phyloP scores from a whole-genome alignment of 2,113 vertebrate genomes.

The Alexandromys fortis region DNA sequence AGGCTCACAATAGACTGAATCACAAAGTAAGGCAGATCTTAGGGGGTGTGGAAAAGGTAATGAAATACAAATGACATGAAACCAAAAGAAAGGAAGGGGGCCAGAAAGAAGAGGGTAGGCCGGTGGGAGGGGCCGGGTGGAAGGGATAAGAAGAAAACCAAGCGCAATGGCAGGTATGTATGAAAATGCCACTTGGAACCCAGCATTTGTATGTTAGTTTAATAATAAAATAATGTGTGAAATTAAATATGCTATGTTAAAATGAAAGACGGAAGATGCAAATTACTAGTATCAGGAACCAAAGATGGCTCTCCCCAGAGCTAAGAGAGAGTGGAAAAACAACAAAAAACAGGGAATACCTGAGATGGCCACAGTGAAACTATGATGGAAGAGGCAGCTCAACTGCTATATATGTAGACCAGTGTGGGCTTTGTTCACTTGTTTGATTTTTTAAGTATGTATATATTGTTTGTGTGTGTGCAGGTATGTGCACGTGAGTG shows the following conservation, averaged over 20 bases:
- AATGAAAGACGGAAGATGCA: neutral
- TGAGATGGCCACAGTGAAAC: neutral
- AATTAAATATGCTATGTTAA: neutral
- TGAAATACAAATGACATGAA: neutral
- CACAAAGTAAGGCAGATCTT: neutral
- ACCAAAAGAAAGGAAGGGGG: neutral
- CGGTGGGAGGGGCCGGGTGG: neutral
- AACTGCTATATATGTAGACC: neutral
- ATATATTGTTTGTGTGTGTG: neutral
- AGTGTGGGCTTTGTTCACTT: neutral
- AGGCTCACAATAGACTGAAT: neutral
- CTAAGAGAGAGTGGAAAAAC: neutral
- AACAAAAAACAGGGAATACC: neutral
- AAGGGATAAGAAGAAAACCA: neutral
- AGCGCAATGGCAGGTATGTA: neutral
- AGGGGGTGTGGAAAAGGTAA: neutral
- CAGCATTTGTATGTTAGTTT: neutral
- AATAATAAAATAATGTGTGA: neutral
- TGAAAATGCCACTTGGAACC: neutral
- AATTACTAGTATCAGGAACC: constrained; percentile 9
- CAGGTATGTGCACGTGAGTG: neutral
- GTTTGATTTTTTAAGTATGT: neutral
- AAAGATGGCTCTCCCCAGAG: neutral
- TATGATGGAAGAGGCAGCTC: neutral
- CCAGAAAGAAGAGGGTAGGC: neutral